Evolutionary conservation across 2,888 invertebrate genomes (phyloP).

Genomic region (Merodon equestris): DNA sequence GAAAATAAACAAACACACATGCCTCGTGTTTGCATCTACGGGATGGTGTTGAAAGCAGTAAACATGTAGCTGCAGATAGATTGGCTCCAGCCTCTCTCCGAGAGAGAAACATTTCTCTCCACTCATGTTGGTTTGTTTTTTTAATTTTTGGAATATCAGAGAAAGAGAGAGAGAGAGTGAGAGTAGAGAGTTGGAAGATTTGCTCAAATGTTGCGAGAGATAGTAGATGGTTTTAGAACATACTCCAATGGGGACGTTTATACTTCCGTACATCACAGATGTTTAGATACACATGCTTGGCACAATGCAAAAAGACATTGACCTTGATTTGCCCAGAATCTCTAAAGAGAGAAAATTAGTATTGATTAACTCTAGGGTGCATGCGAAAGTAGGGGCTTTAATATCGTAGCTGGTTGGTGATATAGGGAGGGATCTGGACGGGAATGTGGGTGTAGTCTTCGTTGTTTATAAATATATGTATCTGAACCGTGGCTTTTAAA

Average conservation of each 20-base stretch:
- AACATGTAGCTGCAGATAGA: conserved; percentile 37
- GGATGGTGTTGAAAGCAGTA: conserved; percentile 35
- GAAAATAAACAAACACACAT: conserved; percentile 53
- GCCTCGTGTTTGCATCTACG: conserved; percentile 32
- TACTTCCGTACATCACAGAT: conserved; percentile 24
- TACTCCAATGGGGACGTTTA: too few species aligned
- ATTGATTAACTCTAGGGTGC: conserved; percentile 37
- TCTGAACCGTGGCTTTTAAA: too few species aligned
- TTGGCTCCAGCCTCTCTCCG: too few species aligned
- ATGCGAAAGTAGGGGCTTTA: conserved; percentile 15
- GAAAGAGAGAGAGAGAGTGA: conserved; percentile 21
- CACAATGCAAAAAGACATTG: conserved; percentile 52
- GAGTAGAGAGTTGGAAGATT: background rate
- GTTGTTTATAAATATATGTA: too few species aligned
- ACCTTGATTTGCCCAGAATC: conserved; percentile 43
- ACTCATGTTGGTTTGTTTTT: background rate
- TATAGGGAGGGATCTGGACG: too few species aligned
- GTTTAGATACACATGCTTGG: conserved; percentile 53
- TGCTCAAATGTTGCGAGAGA: background rate
- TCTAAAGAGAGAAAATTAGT: conserved; percentile 29
- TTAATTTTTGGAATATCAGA: too few species aligned
- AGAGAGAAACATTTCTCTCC: background rate
- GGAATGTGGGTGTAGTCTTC: too few species aligned
- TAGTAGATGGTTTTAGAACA: background rate
- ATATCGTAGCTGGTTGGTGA: background rate